Base-by-base conservation (phyloP, 1,140 invertebrate genomes). In the Nephila pilipes region DNA sequence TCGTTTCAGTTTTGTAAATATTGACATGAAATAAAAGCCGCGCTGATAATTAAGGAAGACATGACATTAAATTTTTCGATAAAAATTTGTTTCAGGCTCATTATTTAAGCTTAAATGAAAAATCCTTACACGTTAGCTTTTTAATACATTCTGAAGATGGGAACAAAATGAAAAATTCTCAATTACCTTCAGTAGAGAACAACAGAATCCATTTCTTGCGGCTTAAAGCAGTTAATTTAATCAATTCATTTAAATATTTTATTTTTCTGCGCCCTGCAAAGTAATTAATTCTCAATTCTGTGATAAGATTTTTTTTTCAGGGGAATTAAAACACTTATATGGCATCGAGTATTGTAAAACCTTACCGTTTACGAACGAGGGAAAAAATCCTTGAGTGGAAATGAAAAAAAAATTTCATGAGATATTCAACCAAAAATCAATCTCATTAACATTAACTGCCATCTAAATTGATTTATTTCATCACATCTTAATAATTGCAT, bases 371-470 rank as follows among this genome's bases (percentile, higher is more conserved):
- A 69, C 12, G 46, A 69, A 29, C 3, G 25, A 69, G 12, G 16
- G 12, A 69, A 69, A 69, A 69, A 69, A 16, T 60, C 20, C 8
- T 29, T 32, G 20, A 63, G 60, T 32, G 65, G 12, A 29, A 25
- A 63, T 25, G 16, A 32, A 69, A 69, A 69, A 69, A 69, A 69
- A 25, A 25, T 2, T 29, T 14, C 29, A 29, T 69, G 14, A 29
- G 65, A 69, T 69, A 69, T 69, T 69, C 65, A 69, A 69, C 65
- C 65, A 16, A 69, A 69, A 69, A 69, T 69, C 65, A 69, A 69
- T 69, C 65, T 69, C 65, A 69, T 69, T 69, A 69, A 29, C 65
- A 69, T 69, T 32, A 69, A 69, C 65, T 69, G 29, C 65, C 65
- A 25, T 69, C 65, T 32, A 69, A 69, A 69, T 69, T 69, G 65